phyloP scores from a whole-genome alignment of 2,888 invertebrate species.

The Melanargia galathea region DNA sequence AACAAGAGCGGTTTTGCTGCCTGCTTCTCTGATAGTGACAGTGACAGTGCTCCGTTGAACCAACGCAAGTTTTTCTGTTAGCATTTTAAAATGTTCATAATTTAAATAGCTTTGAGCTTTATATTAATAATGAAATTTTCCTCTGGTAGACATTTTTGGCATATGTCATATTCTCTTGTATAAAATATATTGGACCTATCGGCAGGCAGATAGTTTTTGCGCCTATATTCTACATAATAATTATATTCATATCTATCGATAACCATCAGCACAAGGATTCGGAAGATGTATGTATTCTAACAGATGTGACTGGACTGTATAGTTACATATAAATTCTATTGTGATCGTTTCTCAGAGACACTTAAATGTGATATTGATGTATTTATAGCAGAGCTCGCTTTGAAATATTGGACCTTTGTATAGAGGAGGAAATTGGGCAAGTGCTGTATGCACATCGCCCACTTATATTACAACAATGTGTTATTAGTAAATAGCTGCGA shows the following conservation, averaged over 20 bases:
- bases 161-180: conserved; percentile 20
- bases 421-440: conserved; percentile 8
- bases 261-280: conserved; percentile 24
- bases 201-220: conserved; percentile 14
- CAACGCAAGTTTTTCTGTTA: conserved; percentile 67
- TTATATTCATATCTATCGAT: conserved; percentile 16
- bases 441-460: conserved; percentile 18
- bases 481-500: conserved; percentile 31
- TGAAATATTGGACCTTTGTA: conserved; percentile 26
- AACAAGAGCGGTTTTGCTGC: conserved; percentile 70
- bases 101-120: conserved; percentile 34
- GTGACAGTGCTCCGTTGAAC: conserved; percentile 65
- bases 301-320: conserved; percentile 6
- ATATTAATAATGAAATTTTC: conserved; percentile 34
- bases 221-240: conserved; percentile 31
- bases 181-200: conserved; percentile 20
- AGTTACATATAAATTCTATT: background rate
- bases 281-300: conserved; percentile 26
- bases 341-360: conserved; percentile 18
- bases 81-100: conserved; percentile 28
- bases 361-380: conserved; percentile 28
- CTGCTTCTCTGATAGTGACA: conserved; percentile 75
- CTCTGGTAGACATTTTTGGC: conserved; percentile 38
- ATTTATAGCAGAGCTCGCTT: conserved; percentile 35
- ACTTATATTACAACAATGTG: conserved; percentile 31